Base-by-base conservation (phyloP, 1,140 invertebrate species). In the Heterodera carotae region DNA sequence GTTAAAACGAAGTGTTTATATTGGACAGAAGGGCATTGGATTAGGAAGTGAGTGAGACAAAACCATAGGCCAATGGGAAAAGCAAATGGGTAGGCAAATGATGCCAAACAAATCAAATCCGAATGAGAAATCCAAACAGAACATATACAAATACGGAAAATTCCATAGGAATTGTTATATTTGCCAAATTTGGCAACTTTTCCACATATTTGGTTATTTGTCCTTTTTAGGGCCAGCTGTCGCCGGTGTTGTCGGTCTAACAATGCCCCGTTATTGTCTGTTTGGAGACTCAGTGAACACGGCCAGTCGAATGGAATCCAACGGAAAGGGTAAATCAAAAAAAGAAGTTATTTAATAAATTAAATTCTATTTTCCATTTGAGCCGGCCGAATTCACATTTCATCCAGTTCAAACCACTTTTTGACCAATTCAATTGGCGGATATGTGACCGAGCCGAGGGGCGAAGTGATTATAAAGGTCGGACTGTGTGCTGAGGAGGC, bases 251-350 rank as follows among this genome's bases (percentile, higher is more conserved):
- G 93, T 94, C 1, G 93, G 93, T 2, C 88, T 93, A 33, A 94
- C 93, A 22, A 94, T 94, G 93, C 93, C 93, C 2, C 89, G 93
- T 56, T 95, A 94, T 88, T 95, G 94, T 84, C 89, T 97, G 0
- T 97, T 97, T 85, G 91, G 90, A 1, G 90, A 91, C 77, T 90
- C 89, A 2, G 89, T 91, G 59, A 91, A 90, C 80, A 90, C 89
- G 8, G 90, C 90, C 0, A 88, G 87, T 6, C 77, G 90, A 64
- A 91, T 91, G 90, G 90, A 91, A 81, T 88, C 88, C 1, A 89
- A 87, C 43, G 88, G 90, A 27, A 88, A 89, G 86, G 83, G 90
- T 90, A 84, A 81, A 80, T 89, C 92, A 91, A 10, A 31, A 27
- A 80, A 12, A 12, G 39, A 12, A 12, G 39, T 6, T 6, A 88